A percentile compares a stretch with the other conserved stretches of the same genome.
Conservation (phyloP, 2,888 invertebrate species). For the Tachina fera region DNA sequence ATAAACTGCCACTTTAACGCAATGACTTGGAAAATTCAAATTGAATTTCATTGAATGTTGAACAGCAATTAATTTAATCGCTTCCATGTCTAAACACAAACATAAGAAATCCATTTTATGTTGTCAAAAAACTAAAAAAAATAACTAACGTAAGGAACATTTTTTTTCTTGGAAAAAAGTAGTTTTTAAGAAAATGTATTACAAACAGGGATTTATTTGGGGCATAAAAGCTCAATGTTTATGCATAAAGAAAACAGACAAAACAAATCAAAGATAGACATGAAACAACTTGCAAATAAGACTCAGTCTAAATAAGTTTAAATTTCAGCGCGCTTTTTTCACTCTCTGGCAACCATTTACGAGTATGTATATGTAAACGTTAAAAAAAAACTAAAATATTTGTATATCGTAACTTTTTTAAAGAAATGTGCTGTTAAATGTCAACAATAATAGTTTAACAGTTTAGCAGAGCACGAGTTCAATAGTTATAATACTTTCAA, state of each 20-base stretch:
- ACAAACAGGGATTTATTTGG: slow-evolving; percentile 69
- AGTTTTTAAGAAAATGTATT: slow-evolving; percentile 41
- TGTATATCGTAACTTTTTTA: not conserved
- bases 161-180: slow-evolving; percentile 13
- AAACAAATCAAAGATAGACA: slow-evolving; percentile 72
- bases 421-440: slow-evolving; percentile 52
- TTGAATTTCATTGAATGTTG: slow-evolving; percentile 71
- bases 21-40: slow-evolving; percentile 66
- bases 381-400: slow-evolving; percentile 21
- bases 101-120: slow-evolving; percentile 72
- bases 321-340: slow-evolving; percentile 27
- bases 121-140: slow-evolving; percentile 54
- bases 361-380: not conserved
- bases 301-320: slow-evolving; percentile 20
- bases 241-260: slow-evolving; percentile 68
- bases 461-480: slow-evolving; percentile 53
- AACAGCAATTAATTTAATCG: slow-evolving; percentile 72
- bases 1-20: slow-evolving; percentile 52
- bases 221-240: slow-evolving; percentile 72
- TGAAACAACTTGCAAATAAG: slow-evolving; percentile 60
- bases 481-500: slow-evolving; percentile 51
- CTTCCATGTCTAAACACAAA: slow-evolving; percentile 72
- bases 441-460: slow-evolving; percentile 55
- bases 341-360: slow-evolving; percentile 7
- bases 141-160: not conserved